These are phyloP conservation scores for roundworm (Caenorhabditis elegans) DNA, from an alignment of 1,140 invertebrate genomes.

Conservation along the genomic window DNA sequence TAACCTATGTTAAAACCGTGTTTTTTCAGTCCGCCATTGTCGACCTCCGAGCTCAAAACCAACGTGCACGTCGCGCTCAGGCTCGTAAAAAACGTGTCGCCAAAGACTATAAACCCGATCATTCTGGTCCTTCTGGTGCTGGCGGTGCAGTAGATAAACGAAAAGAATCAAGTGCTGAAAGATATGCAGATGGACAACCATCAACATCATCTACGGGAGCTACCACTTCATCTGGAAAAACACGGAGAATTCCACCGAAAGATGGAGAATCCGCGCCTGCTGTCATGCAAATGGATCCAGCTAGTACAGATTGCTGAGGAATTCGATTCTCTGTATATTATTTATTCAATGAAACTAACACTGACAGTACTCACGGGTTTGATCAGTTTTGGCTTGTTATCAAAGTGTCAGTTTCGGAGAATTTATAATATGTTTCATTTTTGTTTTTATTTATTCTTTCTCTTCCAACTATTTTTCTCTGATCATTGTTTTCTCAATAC, in stretches of 20 bases:
- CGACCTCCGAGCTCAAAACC: conserved; percentile 21
- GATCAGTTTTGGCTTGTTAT: too few species aligned
- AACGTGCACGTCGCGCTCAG: not conserved
- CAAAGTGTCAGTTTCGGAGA: too few species aligned
- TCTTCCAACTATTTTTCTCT: too few species aligned
- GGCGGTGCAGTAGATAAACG: not conserved
- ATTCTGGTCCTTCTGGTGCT: not conserved
- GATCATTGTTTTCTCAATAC: too few species aligned
- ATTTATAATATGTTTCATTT: too few species aligned
- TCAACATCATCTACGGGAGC: not conserved
- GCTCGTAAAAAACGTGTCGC: conserved; percentile 22
- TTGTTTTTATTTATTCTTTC: too few species aligned
- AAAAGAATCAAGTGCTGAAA: not conserved
- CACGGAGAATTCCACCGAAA: not conserved
- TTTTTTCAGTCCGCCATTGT: conserved; percentile 17
- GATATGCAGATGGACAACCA: not conserved
- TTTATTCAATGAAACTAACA: too few species aligned
- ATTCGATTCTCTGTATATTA: too few species aligned
- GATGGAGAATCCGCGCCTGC: not conserved
- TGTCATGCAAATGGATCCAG: conserved; percentile 6
- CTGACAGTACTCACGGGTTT: too few species aligned
- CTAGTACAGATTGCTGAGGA: too few species aligned
- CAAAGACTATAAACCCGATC: not conserved
- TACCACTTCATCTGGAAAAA: not conserved
- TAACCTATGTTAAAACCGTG: not conserved